phyloP scores from a whole-genome alignment of 1,140 invertebrate species.

The Arion vulgaris region DNA sequence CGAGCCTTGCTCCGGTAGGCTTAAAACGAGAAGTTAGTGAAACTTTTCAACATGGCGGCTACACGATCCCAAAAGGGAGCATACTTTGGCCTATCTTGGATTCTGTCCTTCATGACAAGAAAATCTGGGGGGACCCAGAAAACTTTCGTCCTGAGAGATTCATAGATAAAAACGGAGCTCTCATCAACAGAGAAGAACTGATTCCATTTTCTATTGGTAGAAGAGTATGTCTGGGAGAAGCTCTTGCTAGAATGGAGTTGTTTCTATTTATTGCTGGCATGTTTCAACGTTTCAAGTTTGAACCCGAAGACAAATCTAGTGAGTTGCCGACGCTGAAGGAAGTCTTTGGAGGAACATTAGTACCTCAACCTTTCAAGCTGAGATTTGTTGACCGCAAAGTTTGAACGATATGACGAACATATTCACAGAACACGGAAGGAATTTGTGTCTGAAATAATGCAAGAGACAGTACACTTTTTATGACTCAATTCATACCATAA shows the following conservation, averaged over 20 bases:
- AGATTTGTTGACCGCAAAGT: not conserved
- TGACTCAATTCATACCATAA: no score
- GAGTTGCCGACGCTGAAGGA: slow-evolving; percentile 41
- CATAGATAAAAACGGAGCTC: slow-evolving; percentile 46
- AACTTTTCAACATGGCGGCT: slow-evolving; percentile 57
- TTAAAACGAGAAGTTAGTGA: not conserved
- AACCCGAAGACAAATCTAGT: slow-evolving; percentile 64
- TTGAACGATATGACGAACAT: not conserved
- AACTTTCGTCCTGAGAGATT: slow-evolving; percentile 80
- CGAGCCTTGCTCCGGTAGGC: not conserved
- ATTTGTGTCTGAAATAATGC: no score
- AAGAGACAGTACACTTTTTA: no score
- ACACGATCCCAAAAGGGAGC: slow-evolving; percentile 58
- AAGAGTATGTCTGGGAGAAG: slow-evolving; percentile 49
- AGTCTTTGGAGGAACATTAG: not conserved
- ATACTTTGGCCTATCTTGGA: slow-evolving; percentile 62
- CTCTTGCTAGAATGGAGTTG: slow-evolving; percentile 49
- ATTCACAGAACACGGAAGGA: no score
- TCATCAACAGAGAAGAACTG: not conserved
- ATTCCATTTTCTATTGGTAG: slow-evolving; percentile 31
- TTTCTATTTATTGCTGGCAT: slow-evolving; percentile 48
- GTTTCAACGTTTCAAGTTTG: slow-evolving; percentile 67
- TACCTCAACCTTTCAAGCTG: slow-evolving; percentile 3
- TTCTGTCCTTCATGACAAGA: slow-evolving; percentile 58
- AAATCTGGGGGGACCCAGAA: slow-evolving; percentile 79